Base-by-base conservation (phyloP, 2,797 vertebrate genomes). In the Periparus ater region DNA sequence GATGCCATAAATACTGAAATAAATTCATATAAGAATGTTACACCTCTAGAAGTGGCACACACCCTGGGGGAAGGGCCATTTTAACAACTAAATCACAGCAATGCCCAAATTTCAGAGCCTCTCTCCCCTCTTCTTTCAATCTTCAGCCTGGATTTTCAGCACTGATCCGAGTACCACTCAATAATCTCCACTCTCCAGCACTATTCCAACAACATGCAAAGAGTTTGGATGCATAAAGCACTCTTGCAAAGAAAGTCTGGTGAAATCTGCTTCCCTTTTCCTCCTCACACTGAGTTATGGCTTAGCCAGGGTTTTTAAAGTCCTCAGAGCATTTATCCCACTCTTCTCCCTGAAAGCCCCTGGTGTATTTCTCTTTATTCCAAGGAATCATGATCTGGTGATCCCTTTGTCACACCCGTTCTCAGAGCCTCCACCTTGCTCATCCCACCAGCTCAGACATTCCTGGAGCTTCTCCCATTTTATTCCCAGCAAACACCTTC, bases 21-120 rank as follows among this genome's bases (percentile, higher is more conserved):
- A 17, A 88, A 61, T n/a, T 21, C 9, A 18, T 6, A 6, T 0
- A 26, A 23, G 55, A 60, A 20, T 0, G 3, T 5, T 25, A 6
- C 10, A 20, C 6, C 17, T 51, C 51, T 13, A 68, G 17, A 48
- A 42, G 12, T n/a, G 15, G 30, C 11, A 25, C 34, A 57, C 19
- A 29, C 22, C 36, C 27, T 7, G 3, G 4, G 29, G 29, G 9
- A 53, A 78, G 30, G 30, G 21, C 18, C 54, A 66, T 25, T 54
- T 61, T 20, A 70, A 55, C 30, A 85, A 13, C 38, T 61, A 40
- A 7, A 23, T 17, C 47, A 42, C 65, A 50, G 12, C 17, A 38
- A 6, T 16, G 40, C 6, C 62, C 22, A 5, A 22, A 53, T 65
- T 22, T 45, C 40, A 30, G 42, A 51, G 17, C 15, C 19, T 7